Conservation (phyloP, 2,113 vertebrate genomes). For the Callipepla squamata region DNA sequence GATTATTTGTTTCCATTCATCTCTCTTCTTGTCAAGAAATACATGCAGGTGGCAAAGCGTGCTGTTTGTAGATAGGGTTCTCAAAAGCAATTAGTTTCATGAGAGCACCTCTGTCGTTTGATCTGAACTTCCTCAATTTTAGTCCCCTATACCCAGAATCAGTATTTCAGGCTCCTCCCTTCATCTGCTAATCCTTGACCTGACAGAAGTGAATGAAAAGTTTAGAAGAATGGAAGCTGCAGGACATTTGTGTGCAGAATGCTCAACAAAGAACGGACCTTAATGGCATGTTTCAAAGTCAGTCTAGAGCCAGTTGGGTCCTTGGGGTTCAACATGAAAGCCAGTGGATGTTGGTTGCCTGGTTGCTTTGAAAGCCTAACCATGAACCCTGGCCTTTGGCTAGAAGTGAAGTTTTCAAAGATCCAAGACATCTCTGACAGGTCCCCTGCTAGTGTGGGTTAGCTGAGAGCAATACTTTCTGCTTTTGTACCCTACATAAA, state of each 20-base stretch:
- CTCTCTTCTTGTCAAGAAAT: background rate
- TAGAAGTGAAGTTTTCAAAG: background rate
- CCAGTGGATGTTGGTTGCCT: background rate
- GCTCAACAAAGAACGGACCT: background rate
- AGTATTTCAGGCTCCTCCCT: background rate
- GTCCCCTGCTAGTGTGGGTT: background rate
- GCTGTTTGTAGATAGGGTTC: background rate
- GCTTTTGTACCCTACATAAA: background rate
- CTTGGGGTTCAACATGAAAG: background rate
- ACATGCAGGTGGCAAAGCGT: background rate
- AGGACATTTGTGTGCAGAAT: background rate
- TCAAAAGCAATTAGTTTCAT: conserved; percentile 19
- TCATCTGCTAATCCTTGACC: background rate
- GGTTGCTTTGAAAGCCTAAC: background rate
- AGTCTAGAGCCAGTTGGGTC: background rate
- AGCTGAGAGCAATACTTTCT: rapidly evolving
- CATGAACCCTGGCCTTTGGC: background rate
- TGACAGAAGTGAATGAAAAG: background rate
- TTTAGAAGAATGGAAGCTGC: background rate
- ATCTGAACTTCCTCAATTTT: conserved; percentile 7
- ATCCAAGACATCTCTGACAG: background rate
- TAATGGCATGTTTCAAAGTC: background rate
- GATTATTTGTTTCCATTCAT: background rate
- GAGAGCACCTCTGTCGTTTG: background rate
- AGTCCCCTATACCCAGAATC: background rate